These are phyloP conservation scores for Danio jaintianensis DNA, from an alignment of 2,797 vertebrate genomes.

Conservation along the genomic window DNA sequence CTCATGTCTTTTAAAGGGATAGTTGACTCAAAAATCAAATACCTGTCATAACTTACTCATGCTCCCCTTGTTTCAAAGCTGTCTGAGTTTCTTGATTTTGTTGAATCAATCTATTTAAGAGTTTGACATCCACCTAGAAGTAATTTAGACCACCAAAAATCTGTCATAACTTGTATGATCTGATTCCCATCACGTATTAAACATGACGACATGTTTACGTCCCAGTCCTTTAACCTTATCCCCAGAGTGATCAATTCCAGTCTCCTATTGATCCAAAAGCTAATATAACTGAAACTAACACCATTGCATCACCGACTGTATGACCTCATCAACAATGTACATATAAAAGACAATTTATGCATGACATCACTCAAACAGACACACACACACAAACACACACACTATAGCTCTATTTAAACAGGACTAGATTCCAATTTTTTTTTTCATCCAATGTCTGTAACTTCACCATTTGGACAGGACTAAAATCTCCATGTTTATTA, in stretches of 20 bases:
- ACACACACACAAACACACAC: too few relatives aligned
- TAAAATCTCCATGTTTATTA: too few relatives aligned
- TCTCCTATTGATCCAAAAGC: not conserved
- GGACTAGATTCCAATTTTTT: too few relatives aligned
- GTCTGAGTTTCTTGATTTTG: too few relatives aligned
- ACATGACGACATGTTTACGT: not conserved
- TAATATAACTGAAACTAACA: not conserved
- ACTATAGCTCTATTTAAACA: too few relatives aligned
- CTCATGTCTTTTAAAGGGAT: too few relatives aligned
- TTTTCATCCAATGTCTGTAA: too few relatives aligned
- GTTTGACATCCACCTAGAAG: not conserved
- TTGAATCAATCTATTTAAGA: not conserved
- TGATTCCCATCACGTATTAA: not conserved
- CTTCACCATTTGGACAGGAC: too few relatives aligned
- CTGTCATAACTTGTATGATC: not conserved
- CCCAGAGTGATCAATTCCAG: constrained; percentile 71
- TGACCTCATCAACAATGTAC: not conserved
- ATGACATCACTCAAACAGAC: not conserved
- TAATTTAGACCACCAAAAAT: not conserved
- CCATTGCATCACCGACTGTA: too few relatives aligned
- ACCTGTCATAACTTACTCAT: too few relatives aligned
- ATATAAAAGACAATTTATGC: not conserved
- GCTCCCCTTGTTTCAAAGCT: too few relatives aligned
- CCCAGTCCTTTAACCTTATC: constrained; percentile 56
- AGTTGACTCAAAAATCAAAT: too few relatives aligned